Evolutionary conservation across 1,140 invertebrate species (phyloP).

Genomic region (Drosophila micromelanica): DNA sequence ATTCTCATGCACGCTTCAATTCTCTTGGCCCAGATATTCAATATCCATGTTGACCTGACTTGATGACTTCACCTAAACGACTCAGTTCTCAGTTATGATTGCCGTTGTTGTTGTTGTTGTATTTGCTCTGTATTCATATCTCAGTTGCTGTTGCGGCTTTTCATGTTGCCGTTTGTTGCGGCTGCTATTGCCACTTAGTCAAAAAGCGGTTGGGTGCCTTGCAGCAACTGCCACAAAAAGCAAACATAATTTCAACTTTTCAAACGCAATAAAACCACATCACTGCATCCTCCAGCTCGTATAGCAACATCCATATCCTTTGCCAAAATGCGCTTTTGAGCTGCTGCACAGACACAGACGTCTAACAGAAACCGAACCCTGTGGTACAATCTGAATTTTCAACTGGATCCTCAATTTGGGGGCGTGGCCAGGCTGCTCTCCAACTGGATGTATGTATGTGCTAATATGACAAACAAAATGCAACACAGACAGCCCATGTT

Average conservation of each 20-base stretch:
- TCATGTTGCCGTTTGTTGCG: constrained; percentile 45
- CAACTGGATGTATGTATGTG: constrained; percentile 27
- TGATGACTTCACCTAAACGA: constrained; percentile 14
- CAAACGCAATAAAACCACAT: constrained; percentile 62
- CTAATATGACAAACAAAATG: constrained; percentile 27
- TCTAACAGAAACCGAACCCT: constrained; percentile 11
- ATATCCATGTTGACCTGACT: background rate
- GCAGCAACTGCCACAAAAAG: constrained; percentile 59
- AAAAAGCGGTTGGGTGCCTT: constrained; percentile 50
- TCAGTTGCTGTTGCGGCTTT: constrained; percentile 11
- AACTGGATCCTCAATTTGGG: constrained; percentile 37
- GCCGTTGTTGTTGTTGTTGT: constrained; percentile 1
- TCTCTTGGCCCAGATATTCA: constrained; percentile 3
- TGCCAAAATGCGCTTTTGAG: background rate
- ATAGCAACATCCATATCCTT: too few relatives aligned
- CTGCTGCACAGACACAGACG: constrained; percentile 8
- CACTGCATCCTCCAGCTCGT: constrained; percentile 2
- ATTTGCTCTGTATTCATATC: constrained; percentile 26
- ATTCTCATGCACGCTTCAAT: constrained; percentile 1
- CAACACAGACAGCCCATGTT: constrained; percentile 4
- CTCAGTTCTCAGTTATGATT: background rate
- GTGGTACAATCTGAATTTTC: constrained; percentile 53
- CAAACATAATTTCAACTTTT: constrained; percentile 76
- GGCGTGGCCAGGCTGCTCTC: constrained; percentile 6
- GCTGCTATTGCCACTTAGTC: constrained; percentile 55